These are phyloP conservation scores for Rissa tridactyla DNA, from an alignment of 2,113 vertebrate genomes.

Conservation along the genomic window DNA sequence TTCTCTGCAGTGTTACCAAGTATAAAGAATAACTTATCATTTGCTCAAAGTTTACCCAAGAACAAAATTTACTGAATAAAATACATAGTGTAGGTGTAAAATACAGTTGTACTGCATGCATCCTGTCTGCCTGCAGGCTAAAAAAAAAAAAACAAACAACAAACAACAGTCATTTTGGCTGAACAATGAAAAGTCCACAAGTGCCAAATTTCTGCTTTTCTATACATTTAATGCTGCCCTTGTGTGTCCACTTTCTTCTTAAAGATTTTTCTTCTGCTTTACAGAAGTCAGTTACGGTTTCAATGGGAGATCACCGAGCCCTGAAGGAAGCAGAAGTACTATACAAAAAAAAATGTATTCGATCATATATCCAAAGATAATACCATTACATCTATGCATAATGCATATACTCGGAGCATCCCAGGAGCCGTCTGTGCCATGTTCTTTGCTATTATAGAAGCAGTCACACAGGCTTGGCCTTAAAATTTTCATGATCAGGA, in stretches of 20 bases:
- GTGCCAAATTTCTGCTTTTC: neutral
- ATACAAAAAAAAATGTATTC: neutral
- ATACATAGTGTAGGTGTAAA: neutral
- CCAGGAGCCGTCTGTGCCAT: neutral
- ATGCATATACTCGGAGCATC: neutral
- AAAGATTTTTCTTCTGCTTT: neutral
- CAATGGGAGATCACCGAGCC: neutral
- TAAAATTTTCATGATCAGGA: slow-evolving; percentile 19
- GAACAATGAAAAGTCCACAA: neutral
- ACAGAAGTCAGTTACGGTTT: neutral
- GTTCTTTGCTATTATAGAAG: neutral
- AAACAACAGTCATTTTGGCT: neutral
- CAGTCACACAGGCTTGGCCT: neutral
- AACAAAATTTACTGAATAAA: neutral
- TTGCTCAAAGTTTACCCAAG: neutral
- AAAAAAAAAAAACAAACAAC: neutral
- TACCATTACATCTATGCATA: slow-evolving; percentile 3
- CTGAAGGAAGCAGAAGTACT: neutral
- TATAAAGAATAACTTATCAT: slow-evolving; percentile 6
- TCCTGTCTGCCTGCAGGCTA: neutral
- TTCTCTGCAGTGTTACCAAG: neutral
- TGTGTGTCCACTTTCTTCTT: neutral
- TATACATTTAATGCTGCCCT: neutral
- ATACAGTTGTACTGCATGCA: neutral
- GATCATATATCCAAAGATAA: neutral